phyloP scores from a whole-genome alignment of 1,140 invertebrate species.

The Stegodyphus dumicola region DNA sequence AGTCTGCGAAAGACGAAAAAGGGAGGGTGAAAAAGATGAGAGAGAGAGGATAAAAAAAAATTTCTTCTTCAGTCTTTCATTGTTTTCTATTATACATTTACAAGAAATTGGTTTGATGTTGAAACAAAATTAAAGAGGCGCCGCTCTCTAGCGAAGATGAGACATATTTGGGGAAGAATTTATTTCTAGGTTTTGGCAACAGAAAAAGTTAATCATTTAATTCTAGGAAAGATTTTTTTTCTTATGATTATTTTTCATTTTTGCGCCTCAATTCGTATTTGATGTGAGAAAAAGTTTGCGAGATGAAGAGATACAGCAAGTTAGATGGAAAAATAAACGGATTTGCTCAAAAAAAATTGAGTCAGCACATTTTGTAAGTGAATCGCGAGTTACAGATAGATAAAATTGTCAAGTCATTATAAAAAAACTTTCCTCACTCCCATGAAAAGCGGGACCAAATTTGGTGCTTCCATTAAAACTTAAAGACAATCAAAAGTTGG shows the following conservation, averaged over 20 bases:
- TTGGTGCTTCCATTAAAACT: no score
- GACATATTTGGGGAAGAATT: conserved; percentile 53
- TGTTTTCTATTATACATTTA: conserved; percentile 62
- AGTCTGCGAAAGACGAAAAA: neutral
- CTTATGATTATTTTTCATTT: conserved; percentile 13
- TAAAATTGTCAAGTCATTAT: no score
- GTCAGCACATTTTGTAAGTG: neutral
- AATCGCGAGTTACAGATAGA: no score
- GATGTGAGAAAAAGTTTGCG: conserved; percentile 37
- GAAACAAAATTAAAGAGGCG: conserved; percentile 60
- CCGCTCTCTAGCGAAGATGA: conserved; percentile 16
- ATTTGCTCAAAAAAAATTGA: neutral
- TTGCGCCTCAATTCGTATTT: conserved; percentile 35
- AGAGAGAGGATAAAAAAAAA: conserved; percentile 12
- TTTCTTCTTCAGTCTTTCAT: conserved; percentile 45
- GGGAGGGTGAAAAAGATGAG: neutral
- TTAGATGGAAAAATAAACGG: conserved; percentile 53
- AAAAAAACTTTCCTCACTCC: no score
- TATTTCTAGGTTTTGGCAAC: conserved; percentile 49
- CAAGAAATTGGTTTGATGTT: conserved; percentile 61
- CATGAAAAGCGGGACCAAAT: no score
- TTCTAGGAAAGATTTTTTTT: conserved; percentile 20
- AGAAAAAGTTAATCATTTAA: conserved; percentile 60
- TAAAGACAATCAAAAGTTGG: no score
- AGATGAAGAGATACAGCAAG: conserved; percentile 51